A percentile compares a stretch with the other conserved stretches of the same genome.
Evolutionary conservation across 2,113 vertebrate genomes (phyloP).

Genomic region (Rhea pennata): DNA sequence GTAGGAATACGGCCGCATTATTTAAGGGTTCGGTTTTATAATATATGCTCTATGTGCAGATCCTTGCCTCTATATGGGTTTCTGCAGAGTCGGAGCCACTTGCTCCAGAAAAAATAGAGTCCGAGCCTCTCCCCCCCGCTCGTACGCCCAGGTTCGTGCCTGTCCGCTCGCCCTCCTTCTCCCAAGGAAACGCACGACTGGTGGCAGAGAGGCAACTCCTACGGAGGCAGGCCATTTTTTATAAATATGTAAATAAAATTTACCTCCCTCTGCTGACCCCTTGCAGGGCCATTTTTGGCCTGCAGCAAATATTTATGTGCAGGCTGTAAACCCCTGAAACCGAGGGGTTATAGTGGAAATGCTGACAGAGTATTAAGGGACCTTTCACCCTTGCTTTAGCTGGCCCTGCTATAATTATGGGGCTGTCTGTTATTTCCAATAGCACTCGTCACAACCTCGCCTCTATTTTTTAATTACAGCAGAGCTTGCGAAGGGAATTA

Average conservation of each 20-base stretch:
- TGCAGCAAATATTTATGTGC: conserved; percentile 75
- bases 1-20: conserved; percentile 8
- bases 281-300: conserved; percentile 48
- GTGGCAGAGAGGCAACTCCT: background rate
- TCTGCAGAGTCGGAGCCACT: background rate
- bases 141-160: rapidly evolving
- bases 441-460: conserved; percentile 59
- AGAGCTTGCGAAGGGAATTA: conserved; percentile 66
- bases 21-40: conserved; percentile 28
- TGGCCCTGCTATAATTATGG: conserved; percentile 65
- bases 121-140: background rate
- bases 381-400: conserved; percentile 64
- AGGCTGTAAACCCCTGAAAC: conserved; percentile 71
- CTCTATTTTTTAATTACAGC: conserved; percentile 71
- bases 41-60: background rate
- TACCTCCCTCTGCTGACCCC: conserved; percentile 57
- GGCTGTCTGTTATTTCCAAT: conserved; percentile 64
- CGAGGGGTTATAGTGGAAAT: conserved; percentile 64
- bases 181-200: background rate
- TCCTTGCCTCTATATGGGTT: background rate
- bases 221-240: background rate
- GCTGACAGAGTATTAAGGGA: conserved; percentile 70
- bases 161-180: background rate
- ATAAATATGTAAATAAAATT: conserved; percentile 68
- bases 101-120: background rate